Conservation (phyloP, 2,888 invertebrate species). For the Hymenopus coronatus region DNA sequence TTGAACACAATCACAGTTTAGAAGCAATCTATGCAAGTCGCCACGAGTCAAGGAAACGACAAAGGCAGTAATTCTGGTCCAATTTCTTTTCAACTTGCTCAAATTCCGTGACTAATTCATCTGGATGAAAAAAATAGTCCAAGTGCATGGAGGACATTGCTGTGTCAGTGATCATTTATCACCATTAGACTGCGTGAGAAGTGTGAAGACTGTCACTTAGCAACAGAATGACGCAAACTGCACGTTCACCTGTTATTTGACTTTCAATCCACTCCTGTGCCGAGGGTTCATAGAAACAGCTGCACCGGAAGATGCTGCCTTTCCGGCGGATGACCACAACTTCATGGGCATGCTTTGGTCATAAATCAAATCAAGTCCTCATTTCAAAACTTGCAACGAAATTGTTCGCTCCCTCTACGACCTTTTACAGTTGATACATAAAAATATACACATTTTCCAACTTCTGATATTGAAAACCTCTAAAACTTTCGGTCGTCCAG, state of each 20-base stretch:
- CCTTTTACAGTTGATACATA: no score
- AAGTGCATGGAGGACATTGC: background rate
- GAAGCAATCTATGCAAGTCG: no score
- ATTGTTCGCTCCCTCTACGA: no score
- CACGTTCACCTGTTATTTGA: background rate
- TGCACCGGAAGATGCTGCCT: background rate
- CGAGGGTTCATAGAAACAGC: background rate
- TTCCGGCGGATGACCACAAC: background rate
- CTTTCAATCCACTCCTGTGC: background rate
- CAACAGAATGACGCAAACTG: background rate
- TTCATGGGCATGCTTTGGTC: no score
- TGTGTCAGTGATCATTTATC: background rate
- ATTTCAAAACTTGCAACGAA: no score
- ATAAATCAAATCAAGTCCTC: no score
- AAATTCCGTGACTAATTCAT: background rate
- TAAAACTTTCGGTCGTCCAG: no score
- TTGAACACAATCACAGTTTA: no score
- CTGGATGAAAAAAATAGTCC: background rate
- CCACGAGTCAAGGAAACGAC: no score
- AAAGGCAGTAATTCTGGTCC: background rate
- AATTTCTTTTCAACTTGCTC: background rate
- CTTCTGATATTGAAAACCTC: no score
- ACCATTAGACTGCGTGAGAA: background rate
- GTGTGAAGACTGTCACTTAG: background rate
- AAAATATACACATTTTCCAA: no score